These are phyloP conservation scores for Gymnosoma rotundatum DNA, from an alignment of 2,888 invertebrate genomes.

Conservation along the genomic window DNA sequence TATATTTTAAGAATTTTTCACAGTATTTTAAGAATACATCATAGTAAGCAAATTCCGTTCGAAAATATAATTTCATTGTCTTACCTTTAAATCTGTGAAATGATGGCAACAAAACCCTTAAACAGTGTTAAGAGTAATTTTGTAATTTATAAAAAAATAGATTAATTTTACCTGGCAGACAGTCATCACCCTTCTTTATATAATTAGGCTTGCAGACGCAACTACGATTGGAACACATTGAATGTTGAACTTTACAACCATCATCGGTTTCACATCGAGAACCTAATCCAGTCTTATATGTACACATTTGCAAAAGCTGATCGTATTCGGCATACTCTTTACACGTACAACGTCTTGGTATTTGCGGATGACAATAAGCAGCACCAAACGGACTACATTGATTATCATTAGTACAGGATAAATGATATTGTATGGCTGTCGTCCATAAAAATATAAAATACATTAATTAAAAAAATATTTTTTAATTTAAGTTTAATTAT, in stretches of 20 bases:
- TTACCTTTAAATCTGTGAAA: no score
- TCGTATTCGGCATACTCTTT: conserved; percentile 80
- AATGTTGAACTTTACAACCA: conserved; percentile 76
- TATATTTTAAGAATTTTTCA: no score
- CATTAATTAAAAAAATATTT: not conserved
- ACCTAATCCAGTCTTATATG: conserved; percentile 78
- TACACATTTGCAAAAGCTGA: conserved; percentile 78
- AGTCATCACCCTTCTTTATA: conserved; percentile 75
- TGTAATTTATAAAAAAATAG: no score
- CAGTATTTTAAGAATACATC: no score
- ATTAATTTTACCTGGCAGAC: conserved; percentile 75
- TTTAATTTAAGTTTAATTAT: not conserved
- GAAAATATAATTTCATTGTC: no score
- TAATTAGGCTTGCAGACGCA: conserved; percentile 78
- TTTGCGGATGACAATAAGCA: conserved; percentile 75
- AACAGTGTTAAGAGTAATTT: no score
- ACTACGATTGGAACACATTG: conserved; percentile 77
- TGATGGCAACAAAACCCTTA: no score
- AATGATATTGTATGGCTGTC: conserved; percentile 77
- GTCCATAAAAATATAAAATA: not conserved
- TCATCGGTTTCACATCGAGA: conserved; percentile 78
- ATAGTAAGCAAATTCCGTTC: no score
- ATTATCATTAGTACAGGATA: conserved; percentile 80
- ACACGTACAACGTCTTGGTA: conserved; percentile 80
- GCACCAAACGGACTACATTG: conserved; percentile 82